phyloP scores from a whole-genome alignment of 2,797 vertebrate genomes.

The Distichodus sexfasciatus region DNA sequence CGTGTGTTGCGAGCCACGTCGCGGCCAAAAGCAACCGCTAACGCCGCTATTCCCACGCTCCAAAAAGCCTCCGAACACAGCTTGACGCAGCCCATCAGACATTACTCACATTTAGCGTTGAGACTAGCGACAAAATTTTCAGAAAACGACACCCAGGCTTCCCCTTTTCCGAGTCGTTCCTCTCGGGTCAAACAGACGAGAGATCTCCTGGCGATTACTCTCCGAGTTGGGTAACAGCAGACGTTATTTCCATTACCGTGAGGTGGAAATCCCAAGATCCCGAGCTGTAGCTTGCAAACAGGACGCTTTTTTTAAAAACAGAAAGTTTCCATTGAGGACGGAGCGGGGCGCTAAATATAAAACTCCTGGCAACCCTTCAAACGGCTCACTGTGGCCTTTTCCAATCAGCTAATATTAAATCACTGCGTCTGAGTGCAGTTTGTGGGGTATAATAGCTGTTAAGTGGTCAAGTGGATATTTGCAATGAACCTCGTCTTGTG shows the following conservation, averaged over 20 bases:
- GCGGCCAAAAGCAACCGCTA: background rate
- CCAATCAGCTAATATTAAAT: constrained; percentile 4
- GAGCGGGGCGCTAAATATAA: constrained; percentile 16
- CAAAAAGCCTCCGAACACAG: constrained; percentile 20
- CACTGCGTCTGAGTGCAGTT: background rate
- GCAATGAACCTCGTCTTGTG: too few species aligned
- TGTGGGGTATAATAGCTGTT: background rate
- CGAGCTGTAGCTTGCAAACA: background rate
- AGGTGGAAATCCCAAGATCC: background rate
- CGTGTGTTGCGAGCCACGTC: background rate
- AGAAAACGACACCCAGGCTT: background rate
- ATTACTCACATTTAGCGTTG: constrained; percentile 17
- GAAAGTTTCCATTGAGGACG: constrained; percentile 23
- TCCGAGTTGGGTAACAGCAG: constrained; percentile 13
- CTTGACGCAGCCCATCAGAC: constrained; percentile 3
- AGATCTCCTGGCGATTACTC: constrained; percentile 12
- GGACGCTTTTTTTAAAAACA: background rate
- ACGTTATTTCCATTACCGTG: constrained; percentile 30
- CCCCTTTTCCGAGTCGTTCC: background rate
- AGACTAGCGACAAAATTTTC: too few species aligned
- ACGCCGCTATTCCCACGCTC: constrained; percentile 12
- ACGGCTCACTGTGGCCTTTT: background rate
- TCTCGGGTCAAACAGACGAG: background rate
- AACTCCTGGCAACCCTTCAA: background rate
- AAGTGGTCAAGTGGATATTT: background rate